Conservation (phyloP, 2,888 invertebrate species). For the Heliconius ethilla region DNA sequence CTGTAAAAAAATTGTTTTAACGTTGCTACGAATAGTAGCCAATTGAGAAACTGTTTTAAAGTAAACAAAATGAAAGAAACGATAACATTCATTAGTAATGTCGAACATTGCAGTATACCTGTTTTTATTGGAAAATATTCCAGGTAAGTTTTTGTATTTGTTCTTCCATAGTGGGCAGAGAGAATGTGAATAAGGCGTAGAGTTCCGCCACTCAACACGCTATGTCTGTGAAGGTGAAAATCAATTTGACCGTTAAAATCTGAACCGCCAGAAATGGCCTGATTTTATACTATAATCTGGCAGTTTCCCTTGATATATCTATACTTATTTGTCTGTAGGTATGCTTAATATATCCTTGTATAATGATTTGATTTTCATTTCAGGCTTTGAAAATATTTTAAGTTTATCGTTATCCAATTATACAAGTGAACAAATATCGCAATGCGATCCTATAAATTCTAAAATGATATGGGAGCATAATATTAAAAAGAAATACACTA, state of each 20-base stretch:
- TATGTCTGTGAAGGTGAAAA: too few relatives aligned
- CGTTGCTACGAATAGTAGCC: background rate
- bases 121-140: constrained; percentile 54
- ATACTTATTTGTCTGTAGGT: too few relatives aligned
- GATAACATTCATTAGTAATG: constrained; percentile 34
- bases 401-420: constrained; percentile 30
- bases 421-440: constrained; percentile 31
- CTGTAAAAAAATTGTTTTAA: background rate
- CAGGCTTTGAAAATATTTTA: constrained; percentile 41
- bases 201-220: too few relatives aligned
- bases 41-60: constrained; percentile 5
- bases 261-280: too few relatives aligned
- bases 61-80: constrained; percentile 1
- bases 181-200: background rate
- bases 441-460: constrained; percentile 44
- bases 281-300: too few relatives aligned
- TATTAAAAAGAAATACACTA: background rate
- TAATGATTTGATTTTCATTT: constrained; percentile 11
- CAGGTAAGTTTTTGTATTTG: constrained; percentile 48
- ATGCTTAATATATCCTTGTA: background rate
- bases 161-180: background rate
- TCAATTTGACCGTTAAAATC: too few relatives aligned
- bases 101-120: constrained; percentile 49
- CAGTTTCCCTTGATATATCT: too few relatives aligned
- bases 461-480: constrained; percentile 45